A percentile compares a stretch with the other conserved stretches of the same genome.
These are phyloP conservation scores for Cecidostiba fungosa DNA, from an alignment of 2,888 invertebrate species.

Conservation along the genomic window DNA sequence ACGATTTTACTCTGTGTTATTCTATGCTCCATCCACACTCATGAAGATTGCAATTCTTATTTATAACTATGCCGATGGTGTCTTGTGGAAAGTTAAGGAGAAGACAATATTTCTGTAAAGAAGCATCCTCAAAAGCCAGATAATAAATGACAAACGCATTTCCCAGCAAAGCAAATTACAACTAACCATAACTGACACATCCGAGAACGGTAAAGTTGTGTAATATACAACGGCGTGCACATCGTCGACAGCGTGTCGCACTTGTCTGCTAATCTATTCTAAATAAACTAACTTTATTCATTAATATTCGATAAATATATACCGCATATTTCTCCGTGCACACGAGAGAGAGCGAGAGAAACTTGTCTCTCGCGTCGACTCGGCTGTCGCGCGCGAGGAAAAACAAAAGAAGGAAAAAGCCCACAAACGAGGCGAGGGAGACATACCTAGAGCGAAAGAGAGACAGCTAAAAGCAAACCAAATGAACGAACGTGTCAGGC, in stretches of 20 bases:
- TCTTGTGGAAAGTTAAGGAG: no score
- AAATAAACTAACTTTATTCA: constrained; percentile 7
- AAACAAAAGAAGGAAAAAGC: not conserved
- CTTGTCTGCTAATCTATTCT: not conserved
- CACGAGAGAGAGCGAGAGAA: constrained; percentile 1
- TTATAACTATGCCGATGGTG: no score
- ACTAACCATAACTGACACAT: not conserved
- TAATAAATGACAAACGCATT: not conserved
- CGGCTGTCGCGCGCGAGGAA: not conserved
- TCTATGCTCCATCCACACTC: no score
- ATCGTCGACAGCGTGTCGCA: constrained; percentile 1
- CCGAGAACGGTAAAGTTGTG: constrained; percentile 2
- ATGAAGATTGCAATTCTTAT: no score
- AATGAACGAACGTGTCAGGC: constrained; percentile 15
- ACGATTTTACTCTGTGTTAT: no score
- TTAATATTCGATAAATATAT: constrained; percentile 28
- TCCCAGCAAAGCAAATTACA: not conserved
- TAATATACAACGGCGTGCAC: not conserved
- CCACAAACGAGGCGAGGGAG: constrained; percentile 11
- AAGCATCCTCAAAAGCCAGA: not conserved
- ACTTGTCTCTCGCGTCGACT: not conserved
- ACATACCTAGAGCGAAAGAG: constrained; percentile 9
- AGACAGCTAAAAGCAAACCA: constrained; percentile 8
- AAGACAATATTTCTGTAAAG: no score
- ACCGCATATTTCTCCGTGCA: not conserved